Evolutionary conservation across 1,140 invertebrate genomes (phyloP).

Genomic region (Ectropis grisescens): DNA sequence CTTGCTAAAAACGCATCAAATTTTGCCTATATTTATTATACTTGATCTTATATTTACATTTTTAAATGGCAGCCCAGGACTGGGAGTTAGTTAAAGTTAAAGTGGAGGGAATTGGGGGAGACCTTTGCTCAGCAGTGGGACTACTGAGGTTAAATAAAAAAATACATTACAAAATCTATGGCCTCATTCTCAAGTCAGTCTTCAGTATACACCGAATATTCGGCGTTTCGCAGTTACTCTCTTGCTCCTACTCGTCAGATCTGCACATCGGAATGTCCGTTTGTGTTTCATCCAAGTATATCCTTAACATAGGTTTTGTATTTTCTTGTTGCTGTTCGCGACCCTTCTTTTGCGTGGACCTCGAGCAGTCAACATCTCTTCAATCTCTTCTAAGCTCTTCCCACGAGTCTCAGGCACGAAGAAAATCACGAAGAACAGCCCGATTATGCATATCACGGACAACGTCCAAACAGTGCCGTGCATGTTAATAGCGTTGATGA

Average conservation of each 20-base stretch:
- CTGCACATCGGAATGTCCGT: conserved; percentile 21
- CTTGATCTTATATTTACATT: background rate
- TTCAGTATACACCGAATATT: conserved; percentile 36
- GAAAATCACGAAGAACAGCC: conserved; percentile 83
- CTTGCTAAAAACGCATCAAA: too few species aligned
- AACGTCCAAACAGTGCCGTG: conserved; percentile 89
- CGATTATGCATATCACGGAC: conserved; percentile 78
- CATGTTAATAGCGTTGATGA: conserved; percentile 76
- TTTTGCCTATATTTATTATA: too few species aligned
- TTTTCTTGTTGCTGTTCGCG: conserved; percentile 32
- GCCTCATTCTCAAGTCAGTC: conserved; percentile 64
- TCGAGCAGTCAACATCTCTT: conserved; percentile 82
- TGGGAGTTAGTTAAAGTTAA: too few species aligned
- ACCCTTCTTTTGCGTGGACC: conserved; percentile 32
- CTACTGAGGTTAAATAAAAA: too few species aligned
- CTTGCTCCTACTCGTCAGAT: conserved; percentile 8
- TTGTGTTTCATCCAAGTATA: conserved; percentile 11
- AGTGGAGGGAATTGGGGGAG: too few species aligned
- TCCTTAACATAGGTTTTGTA: conserved; percentile 41
- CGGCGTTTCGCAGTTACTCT: conserved; percentile 11
- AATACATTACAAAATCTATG: conserved; percentile 26
- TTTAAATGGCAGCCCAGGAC: too few species aligned
- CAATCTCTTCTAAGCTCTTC: conserved; percentile 90
- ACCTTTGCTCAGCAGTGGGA: too few species aligned
- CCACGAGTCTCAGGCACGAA: conserved; percentile 94